Evolutionary conservation across 92 coral and sea anemone species (phyloP), one percentile per base, ranked within the genome.

Genomic region (Zoanthus gigantus): DNA sequence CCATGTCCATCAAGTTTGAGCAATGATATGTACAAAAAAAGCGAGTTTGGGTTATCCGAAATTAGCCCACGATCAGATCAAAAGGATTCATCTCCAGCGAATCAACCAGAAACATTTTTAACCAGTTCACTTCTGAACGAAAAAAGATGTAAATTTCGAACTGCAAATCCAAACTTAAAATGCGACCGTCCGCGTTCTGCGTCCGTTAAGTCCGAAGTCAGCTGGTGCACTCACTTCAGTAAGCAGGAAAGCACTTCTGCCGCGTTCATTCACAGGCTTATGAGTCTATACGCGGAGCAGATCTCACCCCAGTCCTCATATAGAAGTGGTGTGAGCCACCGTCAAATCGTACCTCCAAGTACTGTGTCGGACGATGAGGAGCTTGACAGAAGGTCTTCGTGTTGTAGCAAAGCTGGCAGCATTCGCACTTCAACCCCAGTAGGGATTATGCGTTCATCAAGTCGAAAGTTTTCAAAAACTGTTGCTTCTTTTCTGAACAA

Each of bases 141-240:
- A 15, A 68, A 65, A 42, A 47, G 60, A 29, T 16, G 29, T 28
- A 46, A 63, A 47, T 74, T 63, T 7, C 85, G 28, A 66, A 66
- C 85, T 11, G 58, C 85, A 56, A 23, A 30, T 28, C 16, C 72
- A 14, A 79, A 3, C 17, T 58, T 63, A 17, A 79, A 32, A 16
- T 32, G 45, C 13, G 54, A 23, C 69, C 69, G 69, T 66, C 46
- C 85, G 63, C 42, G n/a, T 42, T 85, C 75, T 12, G 60, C 10
- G 18, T 65, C 56, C 56, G 5, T 23, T 13, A 72, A 15, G 10
- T 77, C 81, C 30, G 79, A 77, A 6, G 16, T 48, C 32, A 94
- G 98, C 84, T 94, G 98, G 98, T 77, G 89, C 73, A 89, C 98
- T 3, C 98, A 94, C 82, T 94, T 94, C 76, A 91, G 94, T 63